phyloP scores from a whole-genome alignment of 2,888 invertebrate species.

The Drosophila setosimentum region DNA sequence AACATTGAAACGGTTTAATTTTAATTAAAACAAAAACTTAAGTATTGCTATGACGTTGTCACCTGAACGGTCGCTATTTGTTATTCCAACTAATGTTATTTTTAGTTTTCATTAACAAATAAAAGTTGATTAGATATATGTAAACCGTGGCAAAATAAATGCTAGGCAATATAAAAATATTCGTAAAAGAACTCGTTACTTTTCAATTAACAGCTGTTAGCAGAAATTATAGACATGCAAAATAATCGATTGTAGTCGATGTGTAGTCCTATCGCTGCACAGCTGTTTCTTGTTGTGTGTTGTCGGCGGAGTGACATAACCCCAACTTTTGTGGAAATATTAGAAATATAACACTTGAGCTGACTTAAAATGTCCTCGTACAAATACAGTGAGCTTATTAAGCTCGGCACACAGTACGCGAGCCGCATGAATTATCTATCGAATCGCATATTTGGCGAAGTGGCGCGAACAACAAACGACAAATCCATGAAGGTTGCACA shows the following conservation, averaged over 20 bases:
- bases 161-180: neutral
- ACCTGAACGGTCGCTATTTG: conserved; percentile 49
- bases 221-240: neutral
- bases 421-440: conserved; percentile 94
- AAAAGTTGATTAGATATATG: conserved; percentile 61
- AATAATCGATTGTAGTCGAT: conserved; percentile 23
- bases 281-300: conserved; percentile 48
- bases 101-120: conserved; percentile 51
- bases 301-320: conserved; percentile 60
- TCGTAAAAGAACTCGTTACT: neutral
- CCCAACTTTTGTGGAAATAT: conserved; percentile 31
- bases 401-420: conserved; percentile 92
- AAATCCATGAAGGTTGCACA: conserved; percentile 91
- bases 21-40: conserved; percentile 14
- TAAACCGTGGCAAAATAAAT: neutral
- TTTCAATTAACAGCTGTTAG: neutral
- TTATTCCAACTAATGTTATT: conserved; percentile 58
- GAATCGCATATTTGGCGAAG: conserved; percentile 95
- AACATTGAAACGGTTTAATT: conserved; percentile 86
- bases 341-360: neutral
- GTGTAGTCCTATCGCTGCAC: conserved; percentile 13
- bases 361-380: conserved; percentile 86
- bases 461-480: conserved; percentile 90
- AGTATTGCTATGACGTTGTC: conserved; percentile 41
- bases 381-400: conserved; percentile 90